Evolutionary conservation across 2,888 invertebrate species (phyloP).

Genomic region (Pherbina coryleti): DNA sequence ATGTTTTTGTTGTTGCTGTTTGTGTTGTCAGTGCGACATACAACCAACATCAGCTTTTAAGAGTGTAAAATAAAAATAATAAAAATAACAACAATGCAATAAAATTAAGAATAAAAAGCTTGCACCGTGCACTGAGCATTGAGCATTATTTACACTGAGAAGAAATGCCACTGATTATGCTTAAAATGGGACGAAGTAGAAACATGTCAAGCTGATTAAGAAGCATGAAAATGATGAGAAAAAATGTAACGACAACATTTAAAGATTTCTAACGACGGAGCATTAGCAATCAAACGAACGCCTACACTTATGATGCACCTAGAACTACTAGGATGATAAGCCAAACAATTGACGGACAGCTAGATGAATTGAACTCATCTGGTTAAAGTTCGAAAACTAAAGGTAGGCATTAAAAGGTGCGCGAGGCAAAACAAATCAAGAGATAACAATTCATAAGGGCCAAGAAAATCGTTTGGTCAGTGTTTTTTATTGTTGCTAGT

Average conservation of each 20-base stretch:
- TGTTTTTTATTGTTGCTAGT: not conserved
- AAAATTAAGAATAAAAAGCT: too few species aligned
- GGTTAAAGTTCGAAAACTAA: not conserved
- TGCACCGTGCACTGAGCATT: too few species aligned
- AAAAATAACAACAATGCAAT: too few species aligned
- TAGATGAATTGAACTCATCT: not conserved
- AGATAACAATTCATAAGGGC: not conserved
- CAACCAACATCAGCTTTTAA: conserved; percentile 23
- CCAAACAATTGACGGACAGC: not conserved
- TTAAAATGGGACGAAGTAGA: too few species aligned
- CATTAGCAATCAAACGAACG: too few species aligned
- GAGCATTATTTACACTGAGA: too few species aligned
- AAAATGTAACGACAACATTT: too few species aligned
- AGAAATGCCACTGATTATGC: too few species aligned
- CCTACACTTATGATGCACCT: too few species aligned
- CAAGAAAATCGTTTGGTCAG: not conserved
- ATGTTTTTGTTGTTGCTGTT: not conserved
- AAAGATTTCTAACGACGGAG: too few species aligned
- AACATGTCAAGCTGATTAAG: too few species aligned
- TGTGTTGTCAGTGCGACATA: conserved; percentile 24
- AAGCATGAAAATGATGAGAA: too few species aligned
- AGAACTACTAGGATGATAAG: not conserved
- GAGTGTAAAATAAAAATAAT: not conserved
- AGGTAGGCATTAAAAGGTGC: conserved; percentile 6
- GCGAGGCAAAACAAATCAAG: conserved; percentile 4